These are phyloP conservation scores for Salvelinus namaycush DNA, from an alignment of 2,113 vertebrate species.

Conservation along the genomic window DNA sequence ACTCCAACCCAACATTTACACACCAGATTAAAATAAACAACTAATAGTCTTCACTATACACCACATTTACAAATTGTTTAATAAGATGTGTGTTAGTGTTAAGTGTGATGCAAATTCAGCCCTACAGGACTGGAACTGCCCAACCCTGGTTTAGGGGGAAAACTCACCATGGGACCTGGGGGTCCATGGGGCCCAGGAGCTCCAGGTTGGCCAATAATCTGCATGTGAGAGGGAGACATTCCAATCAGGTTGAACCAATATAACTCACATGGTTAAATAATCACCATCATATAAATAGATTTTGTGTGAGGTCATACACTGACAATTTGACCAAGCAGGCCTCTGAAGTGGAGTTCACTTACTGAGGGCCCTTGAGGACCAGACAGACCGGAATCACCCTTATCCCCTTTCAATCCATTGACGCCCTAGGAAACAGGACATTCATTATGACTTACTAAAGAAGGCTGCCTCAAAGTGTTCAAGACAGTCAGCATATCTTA, in stretches of 20 bases:
- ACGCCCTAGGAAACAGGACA: constrained; percentile 75
- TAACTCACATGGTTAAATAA: too few species aligned
- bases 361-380: constrained; percentile 95
- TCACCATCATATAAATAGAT: too few species aligned
- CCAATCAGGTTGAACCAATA: neutral
- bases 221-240: constrained; percentile 33
- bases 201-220: constrained; percentile 92
- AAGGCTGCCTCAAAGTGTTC: neutral
- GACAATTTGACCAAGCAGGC: too few species aligned
- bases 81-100: too few species aligned
- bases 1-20: too few species aligned
- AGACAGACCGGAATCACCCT: constrained; percentile 87
- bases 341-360: constrained; percentile 62
- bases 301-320: too few species aligned
- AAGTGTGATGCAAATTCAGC: too few species aligned
- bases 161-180: constrained; percentile 94
- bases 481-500: neutral
- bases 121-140: too few species aligned
- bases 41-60: too few species aligned
- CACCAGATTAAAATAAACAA: too few species aligned
- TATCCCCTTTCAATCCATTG: constrained; percentile 90
- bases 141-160: neutral
- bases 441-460: neutral
- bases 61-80: too few species aligned
- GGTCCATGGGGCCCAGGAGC: constrained; percentile 89